phyloP scores from a whole-genome alignment of 1,140 invertebrate genomes.

The Drosophila pallidifrons region DNA sequence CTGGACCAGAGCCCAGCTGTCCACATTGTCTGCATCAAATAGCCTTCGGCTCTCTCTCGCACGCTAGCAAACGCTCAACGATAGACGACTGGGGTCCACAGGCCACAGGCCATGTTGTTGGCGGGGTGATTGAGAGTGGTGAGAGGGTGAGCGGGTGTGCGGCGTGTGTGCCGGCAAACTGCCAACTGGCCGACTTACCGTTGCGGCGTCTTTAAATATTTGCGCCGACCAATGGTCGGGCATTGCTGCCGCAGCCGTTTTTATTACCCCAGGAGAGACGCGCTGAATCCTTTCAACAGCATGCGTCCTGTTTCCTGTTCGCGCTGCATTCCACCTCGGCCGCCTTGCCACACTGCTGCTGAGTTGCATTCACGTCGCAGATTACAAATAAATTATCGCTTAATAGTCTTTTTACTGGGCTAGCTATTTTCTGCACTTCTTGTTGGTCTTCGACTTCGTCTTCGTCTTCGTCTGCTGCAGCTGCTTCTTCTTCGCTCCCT shows the following conservation, averaged over 20 bases:
- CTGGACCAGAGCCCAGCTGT: conserved; percentile 30
- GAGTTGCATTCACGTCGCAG: conserved; percentile 65
- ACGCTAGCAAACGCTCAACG: neutral
- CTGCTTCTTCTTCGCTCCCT: neutral
- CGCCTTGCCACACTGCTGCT: conserved; percentile 4
- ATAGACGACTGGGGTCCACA: conserved; percentile 3
- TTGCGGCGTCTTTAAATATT: conserved; percentile 73
- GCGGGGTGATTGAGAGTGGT: neutral
- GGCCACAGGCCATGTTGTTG: neutral
- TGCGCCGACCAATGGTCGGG: conserved; percentile 52
- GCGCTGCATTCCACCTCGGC: conserved; percentile 3
- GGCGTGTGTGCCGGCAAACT: neutral
- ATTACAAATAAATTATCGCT: conserved; percentile 83
- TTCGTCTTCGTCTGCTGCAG: neutral
- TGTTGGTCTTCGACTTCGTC: conserved; percentile 3
- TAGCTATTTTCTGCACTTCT: conserved; percentile 26
- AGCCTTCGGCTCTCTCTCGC: conserved; percentile 11
- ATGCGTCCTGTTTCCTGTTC: conserved; percentile 35
- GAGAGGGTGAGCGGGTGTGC: too few species aligned
- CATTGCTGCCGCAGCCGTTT: conserved; percentile 48
- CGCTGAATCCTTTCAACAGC: conserved; percentile 52
- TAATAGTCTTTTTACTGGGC: conserved; percentile 73
- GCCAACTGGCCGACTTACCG: conserved; percentile 44
- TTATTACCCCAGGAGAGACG: conserved; percentile 68
- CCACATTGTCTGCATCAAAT: conserved; percentile 55